Conservation (phyloP, 2,888 invertebrate species). For the Artemia sinica region DNA sequence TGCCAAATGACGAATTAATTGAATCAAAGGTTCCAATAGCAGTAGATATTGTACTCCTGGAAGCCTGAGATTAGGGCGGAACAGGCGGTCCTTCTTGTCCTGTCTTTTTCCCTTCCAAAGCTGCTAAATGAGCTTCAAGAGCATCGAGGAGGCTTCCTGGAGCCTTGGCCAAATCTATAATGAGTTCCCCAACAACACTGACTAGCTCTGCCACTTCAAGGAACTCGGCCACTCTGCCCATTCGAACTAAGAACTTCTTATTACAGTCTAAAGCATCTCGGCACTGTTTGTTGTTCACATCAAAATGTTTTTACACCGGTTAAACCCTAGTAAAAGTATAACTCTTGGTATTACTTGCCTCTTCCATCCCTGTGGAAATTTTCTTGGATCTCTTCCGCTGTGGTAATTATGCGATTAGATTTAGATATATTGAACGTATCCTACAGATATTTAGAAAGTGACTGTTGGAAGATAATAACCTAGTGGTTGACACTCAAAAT, state of each 20-base stretch:
- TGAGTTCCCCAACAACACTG: conserved; percentile 88
- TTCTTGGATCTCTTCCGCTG: too few relatives aligned
- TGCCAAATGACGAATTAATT: too few relatives aligned
- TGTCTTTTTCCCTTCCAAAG: conserved; percentile 73
- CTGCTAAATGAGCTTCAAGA: conserved; percentile 80
- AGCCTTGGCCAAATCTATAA: conserved; percentile 89
- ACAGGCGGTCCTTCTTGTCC: conserved; percentile 45
- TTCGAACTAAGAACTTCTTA: conserved; percentile 91
- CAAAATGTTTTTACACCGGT: conserved; percentile 69
- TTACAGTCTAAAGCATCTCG: conserved; percentile 94
- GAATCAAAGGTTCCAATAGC: too few relatives aligned
- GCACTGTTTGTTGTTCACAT: conserved; percentile 98
- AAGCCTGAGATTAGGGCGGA: conserved; percentile 68
- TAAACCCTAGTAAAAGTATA: too few relatives aligned
- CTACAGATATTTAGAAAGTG: too few relatives aligned
- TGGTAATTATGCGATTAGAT: too few relatives aligned
- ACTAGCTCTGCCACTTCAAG: conserved; percentile 50
- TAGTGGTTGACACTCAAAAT: too few relatives aligned
- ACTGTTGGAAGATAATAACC: too few relatives aligned
- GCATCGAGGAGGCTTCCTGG: conserved; percentile 93
- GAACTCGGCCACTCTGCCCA: conserved; percentile 97
- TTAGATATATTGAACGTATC: too few relatives aligned
- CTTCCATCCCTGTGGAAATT: too few relatives aligned
- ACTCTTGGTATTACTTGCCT: too few relatives aligned
- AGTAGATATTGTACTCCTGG: conserved; percentile 37